A percentile compares a stretch with the other conserved stretches of the same genome.
phyloP scores from a whole-genome alignment of 2,888 invertebrate genomes.

The Agrotis ipsilon region DNA sequence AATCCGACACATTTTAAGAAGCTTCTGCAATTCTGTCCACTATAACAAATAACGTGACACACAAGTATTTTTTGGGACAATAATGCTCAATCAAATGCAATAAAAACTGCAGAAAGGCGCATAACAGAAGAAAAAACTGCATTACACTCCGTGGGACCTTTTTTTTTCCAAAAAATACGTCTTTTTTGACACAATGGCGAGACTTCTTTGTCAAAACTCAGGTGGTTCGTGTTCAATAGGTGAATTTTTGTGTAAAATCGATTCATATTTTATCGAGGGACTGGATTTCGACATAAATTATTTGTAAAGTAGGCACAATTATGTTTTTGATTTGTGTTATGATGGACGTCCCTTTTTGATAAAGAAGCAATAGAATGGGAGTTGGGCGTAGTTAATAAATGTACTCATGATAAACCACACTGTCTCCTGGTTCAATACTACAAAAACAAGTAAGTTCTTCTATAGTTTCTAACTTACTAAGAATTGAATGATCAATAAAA shows the following conservation, averaged over 20 bases:
- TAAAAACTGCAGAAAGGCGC: constrained; percentile 73
- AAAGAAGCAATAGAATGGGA: neutral
- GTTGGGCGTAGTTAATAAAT: too few species aligned
- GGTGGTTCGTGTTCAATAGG: constrained; percentile 78
- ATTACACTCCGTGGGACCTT: constrained; percentile 82
- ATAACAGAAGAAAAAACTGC: constrained; percentile 77
- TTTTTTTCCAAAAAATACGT: constrained; percentile 75
- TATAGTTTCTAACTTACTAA: too few species aligned
- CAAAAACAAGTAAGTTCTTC: too few species aligned
- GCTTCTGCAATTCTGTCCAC: constrained; percentile 15
- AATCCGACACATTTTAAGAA: constrained; percentile 20
- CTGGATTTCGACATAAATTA: constrained; percentile 52
- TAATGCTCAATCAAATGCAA: constrained; percentile 76
- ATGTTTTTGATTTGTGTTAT: constrained; percentile 31
- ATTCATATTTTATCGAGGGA: constrained; percentile 46
- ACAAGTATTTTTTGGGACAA: constrained; percentile 67
- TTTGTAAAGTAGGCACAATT: constrained; percentile 33
- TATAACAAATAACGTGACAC: constrained; percentile 50
- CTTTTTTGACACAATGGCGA: constrained; percentile 74
- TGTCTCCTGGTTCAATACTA: too few species aligned
- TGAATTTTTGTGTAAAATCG: constrained; percentile 63
- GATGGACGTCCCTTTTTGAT: constrained; percentile 12
- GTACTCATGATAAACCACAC: too few species aligned
- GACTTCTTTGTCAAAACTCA: constrained; percentile 80
- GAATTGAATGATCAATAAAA: too few species aligned